Evolutionary conservation across 2,797 vertebrate genomes (phyloP).

Genomic region (Notoglanidium macrostoma): DNA sequence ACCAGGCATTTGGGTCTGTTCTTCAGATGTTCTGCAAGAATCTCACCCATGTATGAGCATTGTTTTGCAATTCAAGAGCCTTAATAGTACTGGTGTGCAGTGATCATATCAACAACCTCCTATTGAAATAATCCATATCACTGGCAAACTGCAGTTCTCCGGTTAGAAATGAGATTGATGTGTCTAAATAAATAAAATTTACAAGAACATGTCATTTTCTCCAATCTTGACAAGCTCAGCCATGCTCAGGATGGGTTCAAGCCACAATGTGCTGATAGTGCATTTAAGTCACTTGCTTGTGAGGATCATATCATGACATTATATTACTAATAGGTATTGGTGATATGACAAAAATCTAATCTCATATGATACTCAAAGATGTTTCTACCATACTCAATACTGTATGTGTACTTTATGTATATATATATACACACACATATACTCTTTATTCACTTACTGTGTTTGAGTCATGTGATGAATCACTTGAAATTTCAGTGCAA

Average conservation of each 20-base stretch:
- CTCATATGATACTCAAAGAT: background rate
- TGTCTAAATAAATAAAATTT: background rate
- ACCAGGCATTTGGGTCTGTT: slow-evolving; percentile 55
- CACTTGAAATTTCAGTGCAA: background rate
- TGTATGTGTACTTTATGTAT: background rate
- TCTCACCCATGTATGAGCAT: background rate
- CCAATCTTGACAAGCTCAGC: background rate
- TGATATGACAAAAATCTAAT: background rate
- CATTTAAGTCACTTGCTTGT: background rate
- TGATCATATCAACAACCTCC: background rate
- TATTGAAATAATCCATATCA: background rate
- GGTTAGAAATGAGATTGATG: background rate
- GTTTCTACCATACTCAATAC: background rate
- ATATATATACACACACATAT: too few species aligned
- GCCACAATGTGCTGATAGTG: background rate
- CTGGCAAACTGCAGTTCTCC: background rate
- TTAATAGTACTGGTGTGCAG: background rate
- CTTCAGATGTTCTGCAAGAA: background rate
- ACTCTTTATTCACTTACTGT: background rate
- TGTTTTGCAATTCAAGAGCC: background rate
- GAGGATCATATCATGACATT: background rate
- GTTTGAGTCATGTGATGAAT: background rate
- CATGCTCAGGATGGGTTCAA: background rate
- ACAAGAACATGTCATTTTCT: background rate
- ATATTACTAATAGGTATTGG: background rate